Evolutionary conservation across 2,888 invertebrate species (phyloP), one percentile per base, ranked within the genome.

Genomic region (Andricus quercusramuli): DNA sequence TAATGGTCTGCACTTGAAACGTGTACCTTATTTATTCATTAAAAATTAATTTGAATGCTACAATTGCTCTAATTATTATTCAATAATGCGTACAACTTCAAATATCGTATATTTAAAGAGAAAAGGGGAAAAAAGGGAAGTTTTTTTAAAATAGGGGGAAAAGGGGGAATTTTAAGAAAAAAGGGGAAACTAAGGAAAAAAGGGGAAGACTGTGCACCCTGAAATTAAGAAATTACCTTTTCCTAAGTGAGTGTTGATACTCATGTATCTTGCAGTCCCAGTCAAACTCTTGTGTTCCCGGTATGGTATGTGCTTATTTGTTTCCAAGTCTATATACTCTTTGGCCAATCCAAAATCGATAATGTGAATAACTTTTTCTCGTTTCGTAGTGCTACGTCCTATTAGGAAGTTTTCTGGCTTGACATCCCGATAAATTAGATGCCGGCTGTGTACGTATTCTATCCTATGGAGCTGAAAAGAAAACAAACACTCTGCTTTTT

Each of bases 271-370:
- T 90, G 99, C 99, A 88, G 99, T 99, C 90, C 99, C 99, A 86
- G 99, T 99, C 93, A 99, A 95, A 93, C 99, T 99, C 95, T 99
- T 99, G 95, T 99, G 99, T 95, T 99, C 99, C 96, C 99, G 97
- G 95, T 99, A 99, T 91, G 99, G 99, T 95, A 99, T 99, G 95
- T 99, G 99, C 95, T 99, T 98, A 95, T 98, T 98, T 94, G 98
- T 98, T 96, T 99, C 99, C 95, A 99, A 97, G 95, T 99, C 99
- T 95, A 99, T 99, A 95, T 99, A 99, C 96, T 99, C 99, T 96
- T 99, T 99, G 94, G 99, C 99, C 95, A 99, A 96, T 94, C 99
- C 99, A 95, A 99, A 99, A 96, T 99, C 99, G 95, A 99, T 99
- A 94, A 99, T 99, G 95, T 99, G 98, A 93, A 99, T 98, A 94